Base-by-base conservation (phyloP, 2,797 vertebrate species). In the Gobio occitaniae region DNA sequence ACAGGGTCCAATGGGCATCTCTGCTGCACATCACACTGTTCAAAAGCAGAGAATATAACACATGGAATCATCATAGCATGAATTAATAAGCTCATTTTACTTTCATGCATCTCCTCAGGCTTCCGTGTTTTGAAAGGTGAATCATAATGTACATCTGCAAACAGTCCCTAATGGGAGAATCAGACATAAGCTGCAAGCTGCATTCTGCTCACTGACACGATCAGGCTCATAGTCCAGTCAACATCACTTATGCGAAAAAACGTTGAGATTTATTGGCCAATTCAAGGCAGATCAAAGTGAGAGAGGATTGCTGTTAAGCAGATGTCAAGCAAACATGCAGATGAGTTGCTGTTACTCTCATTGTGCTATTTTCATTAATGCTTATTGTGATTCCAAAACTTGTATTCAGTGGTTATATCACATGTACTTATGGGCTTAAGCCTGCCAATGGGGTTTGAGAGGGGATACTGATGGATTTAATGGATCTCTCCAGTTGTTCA, bases 391-490 rank as follows among this genome's bases (percentile, higher is more conserved):
- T 50, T 76, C 68, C 41, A 48, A 84, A 85, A 79, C 78, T 82
- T 70, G 63, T 83, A 56, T 79, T 72, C 50, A 65, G 78, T 80
- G 47, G 70, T 76, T 82, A 56, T 88, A 85, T 79, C 86, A 83
- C 69, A 84, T 50, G n/a, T 36, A 65, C 81, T 80, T 80, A 66
- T 71, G 47, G 52, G n/a, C 72, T 79, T 87, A 84, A 54, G 44
- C 47, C 78, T 79, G 68, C 3, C 63, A 87, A 47, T 83, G 54
- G 52, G 9, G 70, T 78, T 87, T 86, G 25, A 86, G 85, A 86
- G 68, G 47, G 70, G 32, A 77, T 65, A 78, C 56, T 84, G 80
- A 84, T 87, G 71, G 74, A 59, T 74, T 81, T 61, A 82, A 21
- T 70, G 72, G 41, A 82, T 80, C 54, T 29, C 59, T 74, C 47